A percentile compares a stretch with the other conserved stretches of the same genome.
phyloP scores from a whole-genome alignment of 2,888 invertebrate species.

The Phyllotreta striolata region DNA sequence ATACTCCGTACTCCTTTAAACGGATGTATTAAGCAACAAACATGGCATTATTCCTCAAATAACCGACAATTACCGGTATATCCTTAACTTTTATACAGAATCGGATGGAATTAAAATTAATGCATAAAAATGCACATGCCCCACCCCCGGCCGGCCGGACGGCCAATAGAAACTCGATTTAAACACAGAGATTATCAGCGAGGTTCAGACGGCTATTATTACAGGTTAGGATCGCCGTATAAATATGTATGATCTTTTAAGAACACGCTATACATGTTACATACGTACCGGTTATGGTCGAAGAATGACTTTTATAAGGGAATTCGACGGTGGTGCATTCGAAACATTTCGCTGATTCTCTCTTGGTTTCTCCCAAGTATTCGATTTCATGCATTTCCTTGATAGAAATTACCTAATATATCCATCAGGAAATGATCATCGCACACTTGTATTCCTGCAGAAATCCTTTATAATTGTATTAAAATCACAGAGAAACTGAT shows the following conservation, averaged over 20 bases:
- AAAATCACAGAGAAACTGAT: too few relatives aligned
- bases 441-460: too few relatives aligned
- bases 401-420: too few relatives aligned
- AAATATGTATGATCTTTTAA: slow-evolving; percentile 62
- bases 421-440: too few relatives aligned
- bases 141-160: slow-evolving; percentile 47
- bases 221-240: slow-evolving; percentile 62
- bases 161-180: slow-evolving; percentile 56
- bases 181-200: slow-evolving; percentile 59
- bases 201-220: slow-evolving; percentile 60
- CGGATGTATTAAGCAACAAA: slow-evolving; percentile 36
- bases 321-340: background rate
- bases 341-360: too few relatives aligned
- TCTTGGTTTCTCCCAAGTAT: too few relatives aligned
- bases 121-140: slow-evolving; percentile 56
- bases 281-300: slow-evolving; percentile 24
- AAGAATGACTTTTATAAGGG: slow-evolving; percentile 19
- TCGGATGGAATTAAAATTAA: slow-evolving; percentile 49
- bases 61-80: slow-evolving; percentile 35
- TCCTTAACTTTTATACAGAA: slow-evolving; percentile 39
- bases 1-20: slow-evolving; percentile 29
- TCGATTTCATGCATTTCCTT: too few relatives aligned
- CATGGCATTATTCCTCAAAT: slow-evolving; percentile 36
- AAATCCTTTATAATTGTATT: too few relatives aligned
- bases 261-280: slow-evolving; percentile 57